Evolutionary conservation across 2,888 invertebrate genomes (phyloP).

Genomic region (Agrenia bidenticulata): DNA sequence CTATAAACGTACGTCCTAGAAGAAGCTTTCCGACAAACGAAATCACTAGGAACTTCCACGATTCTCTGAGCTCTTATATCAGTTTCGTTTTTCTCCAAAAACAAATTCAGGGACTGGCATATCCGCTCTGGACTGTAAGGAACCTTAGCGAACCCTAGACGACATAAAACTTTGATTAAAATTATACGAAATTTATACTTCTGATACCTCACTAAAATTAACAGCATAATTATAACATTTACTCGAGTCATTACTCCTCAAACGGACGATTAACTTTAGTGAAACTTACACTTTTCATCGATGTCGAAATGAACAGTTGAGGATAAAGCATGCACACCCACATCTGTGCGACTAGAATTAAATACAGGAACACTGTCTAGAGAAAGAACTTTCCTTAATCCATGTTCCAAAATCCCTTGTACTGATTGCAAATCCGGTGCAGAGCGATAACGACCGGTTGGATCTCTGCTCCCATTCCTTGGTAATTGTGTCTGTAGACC

Average conservation of each 20-base stretch:
- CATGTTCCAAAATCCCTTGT: slow-evolving; percentile 48
- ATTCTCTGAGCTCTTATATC: slow-evolving; percentile 46
- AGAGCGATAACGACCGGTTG: background rate
- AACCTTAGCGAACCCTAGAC: slow-evolving; percentile 4
- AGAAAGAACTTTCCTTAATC: slow-evolving; percentile 27
- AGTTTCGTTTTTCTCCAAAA: slow-evolving; percentile 37
- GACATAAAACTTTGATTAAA: background rate
- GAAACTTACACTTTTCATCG: slow-evolving; percentile 16
- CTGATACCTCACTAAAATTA: background rate
- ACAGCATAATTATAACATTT: too few relatives aligned
- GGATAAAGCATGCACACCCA: slow-evolving; percentile 45
- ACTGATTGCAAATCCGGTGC: slow-evolving; percentile 32
- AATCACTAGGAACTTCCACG: slow-evolving; percentile 42
- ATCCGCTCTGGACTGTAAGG: slow-evolving; percentile 37
- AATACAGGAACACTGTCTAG: slow-evolving; percentile 1
- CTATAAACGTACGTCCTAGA: slow-evolving; percentile 45
- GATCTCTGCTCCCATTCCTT: slow-evolving; percentile 10
- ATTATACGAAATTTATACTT: background rate
- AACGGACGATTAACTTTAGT: background rate
- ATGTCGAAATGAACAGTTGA: slow-evolving; percentile 37
- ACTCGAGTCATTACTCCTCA: too few relatives aligned
- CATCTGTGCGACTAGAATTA: slow-evolving; percentile 46
- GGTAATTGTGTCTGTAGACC: slow-evolving; percentile 30
- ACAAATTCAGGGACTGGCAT: slow-evolving; percentile 39
- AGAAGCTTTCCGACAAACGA: slow-evolving; percentile 24